Base-by-base conservation (phyloP, 2,888 invertebrate genomes). In the Lithosia quadra region DNA sequence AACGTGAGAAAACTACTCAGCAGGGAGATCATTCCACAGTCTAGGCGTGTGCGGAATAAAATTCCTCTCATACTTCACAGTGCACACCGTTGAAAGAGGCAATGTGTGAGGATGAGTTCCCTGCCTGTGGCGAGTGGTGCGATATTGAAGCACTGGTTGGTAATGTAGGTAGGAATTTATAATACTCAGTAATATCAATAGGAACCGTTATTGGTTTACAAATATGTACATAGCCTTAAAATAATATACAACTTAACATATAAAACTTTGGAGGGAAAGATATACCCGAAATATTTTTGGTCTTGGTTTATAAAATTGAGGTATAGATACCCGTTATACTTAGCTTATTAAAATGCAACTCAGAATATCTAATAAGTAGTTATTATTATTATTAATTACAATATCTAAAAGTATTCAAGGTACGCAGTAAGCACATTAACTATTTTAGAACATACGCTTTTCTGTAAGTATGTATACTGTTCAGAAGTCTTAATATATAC, bases 381-480 rank as follows among this genome's bases (percentile, higher is more conserved):
- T 65, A 64, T 63, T 69, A 63, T 63, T 72, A 69, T 64, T 68
- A 65, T 75, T 62, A 72, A 67, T 67, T 73, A 78, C 71, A 79
- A 76, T 72, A 72, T 75, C 72, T 77, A 76, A 78, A 68, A 76
- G 75, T 83, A 76, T 74, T 76, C 57, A 79, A 85, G 68, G 75
- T 77, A 82, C 73, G 84, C 84, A 80, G 81, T 86, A 87, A 91
- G 90, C 89, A 90, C 86, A 86, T 88, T 90, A 91, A 86, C 92
- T 94, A 94, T 86, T 94, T 94, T 94, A 94, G 94, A 94, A 94
- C 93, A 82, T 86, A 89, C 94, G 94, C 94, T 94, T 94, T 92
- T 87, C 86, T 80, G 70, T 81, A 77, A 79, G 78, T 85, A 86
- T 86, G 78, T 87, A 86, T 86, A 84, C 82, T 80, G 77, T 77